Conservation (phyloP, 2,113 vertebrate species). For the Procavia capensis region DNA sequence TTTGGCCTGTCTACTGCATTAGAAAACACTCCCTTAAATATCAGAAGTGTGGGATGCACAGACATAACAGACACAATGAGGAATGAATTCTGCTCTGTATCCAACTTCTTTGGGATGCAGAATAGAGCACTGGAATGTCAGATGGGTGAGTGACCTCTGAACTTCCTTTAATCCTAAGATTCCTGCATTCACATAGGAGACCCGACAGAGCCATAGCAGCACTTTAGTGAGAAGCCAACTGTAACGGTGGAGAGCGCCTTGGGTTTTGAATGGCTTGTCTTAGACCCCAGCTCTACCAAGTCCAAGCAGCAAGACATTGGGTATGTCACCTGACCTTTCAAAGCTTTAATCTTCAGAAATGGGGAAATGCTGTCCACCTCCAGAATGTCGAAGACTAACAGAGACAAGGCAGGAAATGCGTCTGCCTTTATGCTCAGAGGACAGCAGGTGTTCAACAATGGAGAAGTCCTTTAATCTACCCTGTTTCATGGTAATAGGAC, state of each 20-base stretch:
- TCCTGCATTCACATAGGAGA: background rate
- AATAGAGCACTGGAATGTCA: too few species aligned
- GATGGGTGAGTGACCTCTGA: background rate
- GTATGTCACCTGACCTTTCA: background rate
- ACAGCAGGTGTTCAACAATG: background rate
- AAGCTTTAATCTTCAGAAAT: background rate
- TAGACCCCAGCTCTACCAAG: background rate
- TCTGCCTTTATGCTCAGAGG: background rate
- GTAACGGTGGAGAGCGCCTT: background rate
- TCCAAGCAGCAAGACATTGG: background rate
- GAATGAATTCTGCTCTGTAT: too few species aligned
- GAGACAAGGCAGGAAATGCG: background rate
- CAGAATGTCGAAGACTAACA: background rate
- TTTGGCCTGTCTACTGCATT: background rate
- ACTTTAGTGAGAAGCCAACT: background rate
- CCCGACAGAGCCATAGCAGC: fast-evolving
- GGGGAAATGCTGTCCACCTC: background rate
- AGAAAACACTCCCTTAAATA: background rate
- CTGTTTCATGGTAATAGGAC: background rate
- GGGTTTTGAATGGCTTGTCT: background rate
- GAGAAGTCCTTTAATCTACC: background rate
- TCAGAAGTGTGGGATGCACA: background rate
- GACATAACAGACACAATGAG: background rate
- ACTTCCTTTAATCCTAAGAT: background rate
- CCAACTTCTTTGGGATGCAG: fast-evolving